A percentile compares a stretch with the other conserved stretches of the same genome.
Evolutionary conservation across 1,140 invertebrate genomes (phyloP).

Genomic region (Onthophagus taurus): DNA sequence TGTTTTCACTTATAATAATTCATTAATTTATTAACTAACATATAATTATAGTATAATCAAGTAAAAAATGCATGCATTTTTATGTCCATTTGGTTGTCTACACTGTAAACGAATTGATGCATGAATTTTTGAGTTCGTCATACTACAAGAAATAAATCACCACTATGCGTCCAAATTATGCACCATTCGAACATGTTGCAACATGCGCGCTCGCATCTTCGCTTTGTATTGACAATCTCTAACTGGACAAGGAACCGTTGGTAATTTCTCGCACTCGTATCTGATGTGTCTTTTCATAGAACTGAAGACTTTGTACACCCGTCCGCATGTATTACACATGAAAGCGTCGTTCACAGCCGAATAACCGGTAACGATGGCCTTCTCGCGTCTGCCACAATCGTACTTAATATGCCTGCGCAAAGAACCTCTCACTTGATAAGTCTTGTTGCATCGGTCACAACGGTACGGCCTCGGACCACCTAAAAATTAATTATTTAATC

Average conservation of each 20-base stretch:
- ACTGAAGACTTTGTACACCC: constrained; percentile 43
- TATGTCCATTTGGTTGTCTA: too few species aligned
- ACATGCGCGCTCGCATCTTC: constrained; percentile 38
- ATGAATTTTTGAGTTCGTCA: too few species aligned
- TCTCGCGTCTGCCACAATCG: constrained; percentile 43
- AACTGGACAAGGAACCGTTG: constrained; percentile 44
- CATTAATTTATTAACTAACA: too few species aligned
- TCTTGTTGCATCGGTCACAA: constrained; percentile 46
- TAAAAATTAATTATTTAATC: too few species aligned
- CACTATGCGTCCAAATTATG: too few species aligned
- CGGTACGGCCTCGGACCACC: constrained; percentile 29
- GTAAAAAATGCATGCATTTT: too few species aligned
- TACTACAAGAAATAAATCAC: too few species aligned
- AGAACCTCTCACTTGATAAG: constrained; percentile 42
- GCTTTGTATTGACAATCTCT: constrained; percentile 39
- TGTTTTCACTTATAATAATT: too few species aligned
- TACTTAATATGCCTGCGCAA: constrained; percentile 44
- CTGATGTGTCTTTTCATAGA: constrained; percentile 42
- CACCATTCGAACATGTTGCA: constrained; percentile 40
- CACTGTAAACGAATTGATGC: too few species aligned
- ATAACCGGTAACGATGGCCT: constrained; percentile 31
- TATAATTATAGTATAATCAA: too few species aligned
- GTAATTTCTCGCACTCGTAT: constrained; percentile 44
- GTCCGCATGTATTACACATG: constrained; percentile 40
- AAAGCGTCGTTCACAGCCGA: constrained; percentile 15